Evolutionary conservation across 2,113 vertebrate genomes (phyloP), one percentile per base, ranked within the genome.

Genomic region (Periophthalmus modestus): DNA sequence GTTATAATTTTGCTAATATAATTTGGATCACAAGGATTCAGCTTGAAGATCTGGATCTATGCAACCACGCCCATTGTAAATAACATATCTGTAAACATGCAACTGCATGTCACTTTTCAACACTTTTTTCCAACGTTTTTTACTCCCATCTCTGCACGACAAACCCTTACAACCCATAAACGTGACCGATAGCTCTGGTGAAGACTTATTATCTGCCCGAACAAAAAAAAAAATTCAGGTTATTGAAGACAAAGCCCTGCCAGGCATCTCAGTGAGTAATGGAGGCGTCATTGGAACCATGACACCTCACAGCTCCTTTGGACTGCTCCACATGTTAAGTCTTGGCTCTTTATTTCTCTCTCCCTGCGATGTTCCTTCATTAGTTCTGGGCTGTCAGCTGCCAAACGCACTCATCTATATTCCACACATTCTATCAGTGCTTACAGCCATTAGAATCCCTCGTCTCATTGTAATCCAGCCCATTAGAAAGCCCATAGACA

Each of bases 251-350:
- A 62, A 62, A 59, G 24, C 59, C 34, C 62, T 43, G 62, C 62
- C 62, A 65, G 62, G 34, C 62, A n/a, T 65, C 34, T 43, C 34
- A 13, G 62, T 65, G 62, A 65, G 62, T 65, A 65, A 65, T 65
- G 62, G 33, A 19, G 19, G 18, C 43, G 62, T 65, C 62, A 65
- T 65, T 65, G 34, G 9, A n/a, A 39, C 9, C 18, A 39, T 65
- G 62, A 39, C 62, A 65, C 62, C 34, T 65, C 62, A 36, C 62
- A 43, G 18, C 16, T 65, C 62, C 34, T 34, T 9, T 21, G 34
- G 62, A 65, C 39, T 67, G 46, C 46, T 16, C 21, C 66, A 67
- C 46, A 48, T 67, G 39, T 67, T 48, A 67, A 67, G 34, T 39
- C 34, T 18, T 19, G 34, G 18, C 62, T 39, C 34, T 43, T 65